phyloP scores from a whole-genome alignment of 2,888 invertebrate genomes.

The Barypeithes pellucidus region DNA sequence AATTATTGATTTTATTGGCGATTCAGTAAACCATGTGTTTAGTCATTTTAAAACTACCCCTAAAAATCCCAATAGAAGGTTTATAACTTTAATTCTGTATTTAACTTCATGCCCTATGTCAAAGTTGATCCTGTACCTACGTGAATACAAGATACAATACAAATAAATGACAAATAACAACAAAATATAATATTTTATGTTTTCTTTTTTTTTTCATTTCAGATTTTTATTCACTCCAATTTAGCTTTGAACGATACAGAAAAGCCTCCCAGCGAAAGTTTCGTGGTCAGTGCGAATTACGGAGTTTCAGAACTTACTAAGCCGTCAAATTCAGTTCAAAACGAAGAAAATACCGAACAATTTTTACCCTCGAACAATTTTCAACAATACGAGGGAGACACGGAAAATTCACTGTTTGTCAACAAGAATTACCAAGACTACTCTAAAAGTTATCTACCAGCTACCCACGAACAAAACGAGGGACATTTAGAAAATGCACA shows the following conservation, averaged over 20 bases:
- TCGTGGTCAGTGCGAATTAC: slow-evolving; percentile 47
- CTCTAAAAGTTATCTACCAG: neutral
- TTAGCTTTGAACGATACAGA: slow-evolving; percentile 15
- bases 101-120: no score
- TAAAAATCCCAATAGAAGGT: no score
- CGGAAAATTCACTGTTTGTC: neutral
- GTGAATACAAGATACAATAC: no score
- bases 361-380: neutral
- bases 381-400: neutral
- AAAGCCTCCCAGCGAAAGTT: slow-evolving; percentile 24
- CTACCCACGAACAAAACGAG: slow-evolving; percentile 1
- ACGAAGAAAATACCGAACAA: neutral
- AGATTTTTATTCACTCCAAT: slow-evolving; percentile 10
- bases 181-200: neutral
- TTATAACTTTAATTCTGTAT: no score
- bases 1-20: no score
- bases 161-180: no score
- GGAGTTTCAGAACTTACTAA: slow-evolving; percentile 38
- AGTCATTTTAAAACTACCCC: no score
- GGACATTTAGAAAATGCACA: neutral
- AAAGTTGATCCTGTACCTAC: no score
- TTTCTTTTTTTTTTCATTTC: slow-evolving; percentile 3
- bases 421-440: neutral
- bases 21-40: no score
- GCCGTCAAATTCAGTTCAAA: neutral